phyloP scores from a whole-genome alignment of 1,140 invertebrate genomes.

The Drosophila quadrilineata region DNA sequence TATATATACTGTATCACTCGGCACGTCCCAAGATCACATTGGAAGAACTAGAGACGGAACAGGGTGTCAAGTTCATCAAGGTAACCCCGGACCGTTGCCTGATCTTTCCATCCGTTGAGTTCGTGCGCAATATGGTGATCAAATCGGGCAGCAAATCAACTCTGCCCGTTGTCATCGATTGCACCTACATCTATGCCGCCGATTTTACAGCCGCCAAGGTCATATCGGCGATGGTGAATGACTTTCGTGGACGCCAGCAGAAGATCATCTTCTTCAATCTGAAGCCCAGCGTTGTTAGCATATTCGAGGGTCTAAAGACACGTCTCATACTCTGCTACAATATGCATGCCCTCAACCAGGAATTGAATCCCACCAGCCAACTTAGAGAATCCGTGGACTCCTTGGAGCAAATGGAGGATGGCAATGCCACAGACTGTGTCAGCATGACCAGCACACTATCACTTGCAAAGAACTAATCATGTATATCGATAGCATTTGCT shows the following conservation, averaged over 20 bases:
- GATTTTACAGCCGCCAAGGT: slow-evolving; percentile 91
- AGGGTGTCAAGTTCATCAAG: slow-evolving; percentile 88
- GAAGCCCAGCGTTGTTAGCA: slow-evolving; percentile 88
- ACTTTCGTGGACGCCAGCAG: slow-evolving; percentile 87
- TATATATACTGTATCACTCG: slow-evolving; percentile 94
- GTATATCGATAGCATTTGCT: no score
- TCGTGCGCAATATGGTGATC: slow-evolving; percentile 89
- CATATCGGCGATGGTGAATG: slow-evolving; percentile 86
- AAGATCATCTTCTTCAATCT: slow-evolving; percentile 91
- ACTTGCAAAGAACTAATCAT: slow-evolving; percentile 4
- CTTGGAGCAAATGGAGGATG: slow-evolving; percentile 35
- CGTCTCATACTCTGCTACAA: slow-evolving; percentile 89
- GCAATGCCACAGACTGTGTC: slow-evolving; percentile 40
- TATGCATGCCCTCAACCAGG: slow-evolving; percentile 86
- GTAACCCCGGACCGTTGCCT: slow-evolving; percentile 92
- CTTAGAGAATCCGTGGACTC: slow-evolving; percentile 42
- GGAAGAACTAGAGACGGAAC: slow-evolving; percentile 86
- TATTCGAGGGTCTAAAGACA: slow-evolving; percentile 88
- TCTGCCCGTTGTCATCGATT: slow-evolving; percentile 90
- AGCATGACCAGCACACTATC: slow-evolving; percentile 57
- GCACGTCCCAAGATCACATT: slow-evolving; percentile 92
- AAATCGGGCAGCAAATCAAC: slow-evolving; percentile 87
- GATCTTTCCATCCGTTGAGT: slow-evolving; percentile 94
- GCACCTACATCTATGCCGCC: slow-evolving; percentile 90
- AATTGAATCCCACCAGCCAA: slow-evolving; percentile 82